Base-by-base conservation (phyloP, 2,888 invertebrate genomes). In the Phalera bucephala region DNA sequence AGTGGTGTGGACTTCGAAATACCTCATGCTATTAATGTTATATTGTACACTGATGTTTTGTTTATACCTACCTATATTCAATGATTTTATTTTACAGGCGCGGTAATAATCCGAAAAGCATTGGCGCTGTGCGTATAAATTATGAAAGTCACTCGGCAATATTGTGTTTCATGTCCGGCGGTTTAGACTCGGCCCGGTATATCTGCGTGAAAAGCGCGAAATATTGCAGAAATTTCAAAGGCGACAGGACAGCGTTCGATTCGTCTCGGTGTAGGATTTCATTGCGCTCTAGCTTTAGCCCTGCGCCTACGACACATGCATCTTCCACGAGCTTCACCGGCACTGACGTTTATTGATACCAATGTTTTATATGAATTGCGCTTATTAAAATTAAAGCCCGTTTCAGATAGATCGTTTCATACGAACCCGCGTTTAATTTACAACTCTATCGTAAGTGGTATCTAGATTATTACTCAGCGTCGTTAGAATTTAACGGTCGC, bases 141-240 rank as follows among this genome's bases (percentile, higher is more conserved):
- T 83, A 87, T 82, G 74, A 80, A 72, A 75, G 74, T 77, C 74
- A 77, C 77, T 77, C 69, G 70, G 64, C 68, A 80, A 86, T 89
- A 88, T 89, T 87, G 87, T 85, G 83, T 89, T 88, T 85, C 88
- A 84, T 78, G 87, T 88, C 86, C 82, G 77, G 77, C 80, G 79
- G 79, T 75, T 86, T 83, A 80, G 87, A 87, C 87, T 81, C 77
- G 84, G 77, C 70, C 75, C 72, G 56, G 78, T 84, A 81, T 88
- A 86, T 86, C 85, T 83, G 82, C 80, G 83, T 85, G 87, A 88
- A 88, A 86, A 88, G 85, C 84, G 85, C 88, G 77, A 88, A 87
- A 87, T 88, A 89, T 89, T 85, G 88, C 85, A 86, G 80, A 84
- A 87, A 87, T 86, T 84, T 84, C 85, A 79, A 86, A 81, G 62